Evolutionary conservation across 2,888 invertebrate species (phyloP), one percentile per base, ranked within the genome.

Genomic region (Dicyrtoma fusca): DNA sequence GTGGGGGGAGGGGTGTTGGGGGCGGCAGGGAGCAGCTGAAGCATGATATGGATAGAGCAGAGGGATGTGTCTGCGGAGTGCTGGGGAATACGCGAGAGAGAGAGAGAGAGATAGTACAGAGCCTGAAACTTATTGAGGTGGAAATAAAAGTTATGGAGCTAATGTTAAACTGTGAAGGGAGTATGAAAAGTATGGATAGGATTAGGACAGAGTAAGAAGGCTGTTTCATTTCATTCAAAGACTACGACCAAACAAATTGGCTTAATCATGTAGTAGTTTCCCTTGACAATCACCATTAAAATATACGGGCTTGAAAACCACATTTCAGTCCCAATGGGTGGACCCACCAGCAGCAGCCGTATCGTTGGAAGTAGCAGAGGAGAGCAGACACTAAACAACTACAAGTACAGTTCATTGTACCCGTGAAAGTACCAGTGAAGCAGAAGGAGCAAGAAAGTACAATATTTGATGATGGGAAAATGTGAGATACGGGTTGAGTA

Each of bases 181-280:
- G 25, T 17, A 14, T 57, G 57, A 13, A 65, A 61, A n/a, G 42
- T 53, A 63, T 65, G 53, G 65, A 61, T 23, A 26, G 34, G 34
- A 34, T 34, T 34, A 34, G 34, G 34, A 34, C 3, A 34, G 34
- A 34, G 34, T 34, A 34, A 34, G 34, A n/a, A 26, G 61, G 8
- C 34, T 34, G 34, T 34, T 34, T 34, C 34, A 34, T 34, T 8
- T 57, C 26, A 25, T 57, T 23, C 25, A 26, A 23, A 53, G 44
- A 68, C 63, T 62, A 63, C 68, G 68, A 66, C 68, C 68, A 72
- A 72, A 72, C 68, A 72, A 72, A 72, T 72, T 72, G 72, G 62
- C 68, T 72, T 72, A 72, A 72, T 72, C 72, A 72, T 72, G 63
- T 72, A 69, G 62, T 69, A 69, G 62, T 69, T 66, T 72, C 72